Evolutionary conservation across 2,113 vertebrate species (phyloP).

Genomic region (Bettongia penicillata): DNA sequence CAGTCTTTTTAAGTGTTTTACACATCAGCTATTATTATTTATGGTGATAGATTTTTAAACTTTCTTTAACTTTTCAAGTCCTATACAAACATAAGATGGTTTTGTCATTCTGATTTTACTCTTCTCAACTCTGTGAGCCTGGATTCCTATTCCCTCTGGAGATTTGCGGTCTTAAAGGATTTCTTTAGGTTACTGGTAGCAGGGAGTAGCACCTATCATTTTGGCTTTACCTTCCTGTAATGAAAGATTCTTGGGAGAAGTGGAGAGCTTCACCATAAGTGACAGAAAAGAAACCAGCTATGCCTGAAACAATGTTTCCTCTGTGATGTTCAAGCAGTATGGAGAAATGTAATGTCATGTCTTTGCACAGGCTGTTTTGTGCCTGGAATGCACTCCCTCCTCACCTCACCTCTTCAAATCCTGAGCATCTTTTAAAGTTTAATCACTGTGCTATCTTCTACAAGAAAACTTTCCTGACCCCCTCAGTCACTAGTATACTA

Average conservation of each 20-base stretch:
- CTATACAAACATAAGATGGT: background rate
- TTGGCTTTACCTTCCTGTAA: constrained; percentile 22
- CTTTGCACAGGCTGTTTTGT: background rate
- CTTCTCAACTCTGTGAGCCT: background rate
- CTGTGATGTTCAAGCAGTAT: background rate
- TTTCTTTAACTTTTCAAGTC: background rate
- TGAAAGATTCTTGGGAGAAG: background rate
- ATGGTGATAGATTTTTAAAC: background rate
- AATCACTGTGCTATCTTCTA: background rate
- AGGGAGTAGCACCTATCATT: background rate
- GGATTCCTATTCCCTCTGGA: background rate
- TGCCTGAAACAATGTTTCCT: constrained; percentile 20
- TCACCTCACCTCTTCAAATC: background rate
- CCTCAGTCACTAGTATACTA: background rate
- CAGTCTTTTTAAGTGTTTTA: background rate
- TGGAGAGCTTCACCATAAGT: background rate
- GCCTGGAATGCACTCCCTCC: background rate
- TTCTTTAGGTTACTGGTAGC: background rate
- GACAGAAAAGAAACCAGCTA: constrained; percentile 10
- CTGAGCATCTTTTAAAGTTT: background rate
- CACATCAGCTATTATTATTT: background rate
- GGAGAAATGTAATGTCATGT: background rate
- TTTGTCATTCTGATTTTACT: background rate
- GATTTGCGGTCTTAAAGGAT: constrained; percentile 9
- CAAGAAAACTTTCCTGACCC: background rate